Base-by-base conservation (phyloP, 2,113 vertebrate species). In the Okapia johnstoni region DNA sequence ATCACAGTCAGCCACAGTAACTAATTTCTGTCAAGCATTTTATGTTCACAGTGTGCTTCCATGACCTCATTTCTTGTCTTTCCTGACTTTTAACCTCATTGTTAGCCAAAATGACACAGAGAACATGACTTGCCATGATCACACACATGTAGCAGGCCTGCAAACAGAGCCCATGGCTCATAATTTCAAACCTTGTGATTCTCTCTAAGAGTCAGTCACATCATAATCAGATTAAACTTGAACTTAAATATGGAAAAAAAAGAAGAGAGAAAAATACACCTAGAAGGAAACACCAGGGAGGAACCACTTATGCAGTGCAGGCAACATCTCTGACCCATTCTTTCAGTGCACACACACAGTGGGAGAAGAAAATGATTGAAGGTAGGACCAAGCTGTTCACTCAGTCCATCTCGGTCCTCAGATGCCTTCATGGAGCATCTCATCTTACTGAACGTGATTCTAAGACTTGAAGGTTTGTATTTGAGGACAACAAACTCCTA, bases 351-450 rank as follows among this genome's bases (percentile, higher is more conserved):
- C 10, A 11, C 15, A 5, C 1, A 12, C 6, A 36, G 4, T 2
- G 1, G 23, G 46, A 5, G 4, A 25, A 46, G 28, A n/a, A 5
- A 46, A 40, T 0, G 1, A 54, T 17, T 4, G 58, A 33, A 66
- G 9, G 19, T 13, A 14, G 21, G 40, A 25, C 0, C 14, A 10
- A 26, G 6, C 9, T 12, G 2, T 14, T 17, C 6, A 0, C 26
- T 88, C 26, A 3, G 23, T 2, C 17, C n/a, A 28, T 23, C 76
- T 90, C 30, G 2, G n/a, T 23, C 46, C 54, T 54, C 83, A 57
- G 43, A 52, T 9, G 7, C 17, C 43, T 48, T 33, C 43, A 50
- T 10, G 36, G 6, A 52, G 58, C 52, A 12, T 58, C 93, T 88
- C 60, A 21, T 60, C 66, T 88, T 36, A 30, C n/a, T 28, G 58